Percentiles rank a stretch among this genome's conserved stretches.
phyloP scores from a whole-genome alignment of 2,797 vertebrate genomes.

The Peromyscus eremicus region DNA sequence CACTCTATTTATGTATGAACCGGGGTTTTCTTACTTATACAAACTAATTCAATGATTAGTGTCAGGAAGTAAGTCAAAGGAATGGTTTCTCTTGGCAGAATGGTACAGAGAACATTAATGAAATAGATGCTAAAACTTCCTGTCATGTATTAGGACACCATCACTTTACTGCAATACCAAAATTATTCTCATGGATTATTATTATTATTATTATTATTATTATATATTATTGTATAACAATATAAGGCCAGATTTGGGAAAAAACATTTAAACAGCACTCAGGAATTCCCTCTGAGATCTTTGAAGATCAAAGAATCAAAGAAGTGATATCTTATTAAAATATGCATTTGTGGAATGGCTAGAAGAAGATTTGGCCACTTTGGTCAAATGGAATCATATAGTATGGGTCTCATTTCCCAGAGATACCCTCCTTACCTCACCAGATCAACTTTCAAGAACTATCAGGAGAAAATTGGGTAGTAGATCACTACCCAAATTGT shows the following conservation, averaged over 20 bases:
- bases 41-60: background rate
- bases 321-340: background rate
- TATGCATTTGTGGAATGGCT: background rate
- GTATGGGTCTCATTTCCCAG: background rate
- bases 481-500: background rate
- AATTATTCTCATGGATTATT: background rate
- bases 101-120: background rate
- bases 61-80: background rate
- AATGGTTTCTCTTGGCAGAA: background rate
- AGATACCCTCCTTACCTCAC: background rate
- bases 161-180: background rate
- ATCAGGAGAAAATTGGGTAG: background rate
- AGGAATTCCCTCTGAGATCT: background rate
- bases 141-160: background rate
- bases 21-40: background rate
- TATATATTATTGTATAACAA: background rate
- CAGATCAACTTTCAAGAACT: background rate
- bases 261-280: background rate
- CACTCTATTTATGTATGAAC: background rate
- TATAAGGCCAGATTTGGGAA: background rate
- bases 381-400: background rate
- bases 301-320: background rate
- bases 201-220: background rate
- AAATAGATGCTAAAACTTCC: background rate
- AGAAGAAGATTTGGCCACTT: background rate